A percentile compares a stretch with the other conserved stretches of the same genome.
phyloP scores from a whole-genome alignment of 2,888 invertebrate species.

The Aphelenchoides bicaudatus region DNA sequence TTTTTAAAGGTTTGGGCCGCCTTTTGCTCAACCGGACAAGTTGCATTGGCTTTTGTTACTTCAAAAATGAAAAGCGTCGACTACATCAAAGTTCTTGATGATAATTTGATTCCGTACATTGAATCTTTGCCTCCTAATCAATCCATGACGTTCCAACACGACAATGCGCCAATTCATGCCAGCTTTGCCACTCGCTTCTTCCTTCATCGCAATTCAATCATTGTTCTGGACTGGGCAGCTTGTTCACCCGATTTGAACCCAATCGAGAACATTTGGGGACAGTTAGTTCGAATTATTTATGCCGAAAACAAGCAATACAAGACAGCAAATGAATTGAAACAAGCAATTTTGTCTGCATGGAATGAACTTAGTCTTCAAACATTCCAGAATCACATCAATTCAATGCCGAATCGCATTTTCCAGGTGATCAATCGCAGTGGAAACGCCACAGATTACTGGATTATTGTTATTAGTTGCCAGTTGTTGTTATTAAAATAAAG shows the following conservation, averaged over 20 bases:
- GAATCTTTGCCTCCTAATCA: too few relatives aligned
- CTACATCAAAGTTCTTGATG: too few relatives aligned
- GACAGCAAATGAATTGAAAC: neutral
- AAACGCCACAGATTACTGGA: neutral
- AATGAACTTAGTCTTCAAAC: neutral
- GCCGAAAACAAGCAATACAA: neutral
- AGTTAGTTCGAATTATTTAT: neutral
- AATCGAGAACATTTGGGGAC: neutral
- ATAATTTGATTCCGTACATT: too few relatives aligned
- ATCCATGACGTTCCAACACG: neutral
- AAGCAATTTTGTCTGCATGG: neutral
- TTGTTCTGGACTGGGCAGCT: neutral
- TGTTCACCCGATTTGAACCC: neutral
- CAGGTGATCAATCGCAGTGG: neutral
- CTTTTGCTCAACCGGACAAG: too few relatives aligned
- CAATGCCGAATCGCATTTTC: constrained; percentile 2
- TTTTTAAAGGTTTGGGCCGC: too few relatives aligned
- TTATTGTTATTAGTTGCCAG: neutral
- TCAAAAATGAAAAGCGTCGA: too few relatives aligned
- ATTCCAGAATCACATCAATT: constrained; percentile 6
- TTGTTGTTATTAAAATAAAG: neutral
- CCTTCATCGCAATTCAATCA: neutral
- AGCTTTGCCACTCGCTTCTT: neutral
- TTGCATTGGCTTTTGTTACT: too few relatives aligned
- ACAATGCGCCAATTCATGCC: neutral